Evolutionary conservation across 2,113 vertebrate genomes (phyloP), one percentile per base, ranked within the genome.

Genomic region (Colossoma macropomum): DNA sequence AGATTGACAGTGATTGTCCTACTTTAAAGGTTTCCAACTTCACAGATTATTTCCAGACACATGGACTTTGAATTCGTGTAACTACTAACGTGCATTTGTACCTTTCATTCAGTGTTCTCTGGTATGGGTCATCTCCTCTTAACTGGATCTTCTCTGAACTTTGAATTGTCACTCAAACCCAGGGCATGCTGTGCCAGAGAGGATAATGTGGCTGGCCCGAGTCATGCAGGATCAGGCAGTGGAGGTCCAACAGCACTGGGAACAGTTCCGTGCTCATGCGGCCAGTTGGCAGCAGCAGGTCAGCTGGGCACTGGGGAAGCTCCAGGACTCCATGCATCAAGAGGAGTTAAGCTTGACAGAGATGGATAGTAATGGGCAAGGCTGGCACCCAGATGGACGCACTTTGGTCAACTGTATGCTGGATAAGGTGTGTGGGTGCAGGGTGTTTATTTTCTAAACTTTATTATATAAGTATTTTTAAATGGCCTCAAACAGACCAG

Each of bases 251-350:
- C 96, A 95, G 85, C 95, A 94, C 78, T 96, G 95, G 95, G 95
- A 95, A 48, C 92, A 72, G 34, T 90, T 96, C 11, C 95, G 93
- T 62, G 87, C 87, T 19, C 91, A 91, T 38, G 93, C 92, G 21
- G 93, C n/a, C 84, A 89, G 87, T 80, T 96, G 95, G 95, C 96
- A 96, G 78, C 95, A 95, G 83, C 94, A 96, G 91, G 94, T 96
- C 19, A 94, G 95, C 77, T 94, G 94, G 87, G 95, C 95, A 0
- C 28, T 96, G 81, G 95, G 94, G 90, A 96, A 94, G 86, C 89
- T 96, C 30, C 92, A 91, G 79, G 93, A 93, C 78, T 91, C 93
- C 1, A 94, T 95, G 93, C 93, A 95, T 69, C 94, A 95, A 63
- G 90, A 96, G 0, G 94, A 95, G 9, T 92, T 89, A 16, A 93